Evolutionary conservation across 37 sponge, comb jelly and placozoan genomes (phyloP).

Genomic region (Cladorhizidae sp.): DNA sequence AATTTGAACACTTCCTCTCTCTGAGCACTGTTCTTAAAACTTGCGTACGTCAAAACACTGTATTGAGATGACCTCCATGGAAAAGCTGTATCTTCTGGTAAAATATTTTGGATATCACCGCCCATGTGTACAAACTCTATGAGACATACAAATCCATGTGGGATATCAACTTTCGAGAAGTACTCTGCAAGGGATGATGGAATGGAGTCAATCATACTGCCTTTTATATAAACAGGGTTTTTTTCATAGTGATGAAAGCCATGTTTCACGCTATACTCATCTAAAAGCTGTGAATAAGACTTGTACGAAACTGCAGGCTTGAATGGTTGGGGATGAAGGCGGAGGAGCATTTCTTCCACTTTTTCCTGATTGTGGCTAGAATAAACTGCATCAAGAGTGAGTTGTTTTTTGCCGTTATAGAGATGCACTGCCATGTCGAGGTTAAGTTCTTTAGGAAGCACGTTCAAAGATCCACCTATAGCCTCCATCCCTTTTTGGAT

Average conservation of each 20-base stretch:
- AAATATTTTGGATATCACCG: neutral
- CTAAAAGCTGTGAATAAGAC: neutral
- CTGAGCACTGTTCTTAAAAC: neutral
- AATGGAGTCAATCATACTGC: slow-evolving; percentile 7
- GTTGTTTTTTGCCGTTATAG: slow-evolving; percentile 10
- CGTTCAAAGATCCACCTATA: neutral
- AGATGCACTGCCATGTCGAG: slow-evolving; percentile 28
- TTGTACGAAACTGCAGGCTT: neutral
- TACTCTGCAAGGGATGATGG: slow-evolving; percentile 6
- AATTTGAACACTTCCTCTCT: slow-evolving; percentile 17
- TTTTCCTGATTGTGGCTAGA: slow-evolving; percentile 45
- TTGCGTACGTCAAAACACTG: slow-evolving; percentile 19
- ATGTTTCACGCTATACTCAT: slow-evolving; percentile 23
- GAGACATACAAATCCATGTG: neutral
- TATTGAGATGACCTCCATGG: slow-evolving; percentile 8
- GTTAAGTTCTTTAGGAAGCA: slow-evolving; percentile 28
- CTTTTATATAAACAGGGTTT: slow-evolving; percentile 37
- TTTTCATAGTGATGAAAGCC: slow-evolving; percentile 31
- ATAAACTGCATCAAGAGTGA: slow-evolving; percentile 38
- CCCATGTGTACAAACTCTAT: slow-evolving; percentile 44
- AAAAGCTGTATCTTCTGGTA: slow-evolving; percentile 10
- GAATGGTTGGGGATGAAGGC: slow-evolving; percentile 3
- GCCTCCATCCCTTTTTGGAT: slow-evolving; percentile 9
- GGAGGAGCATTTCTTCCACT: slow-evolving; percentile 7
- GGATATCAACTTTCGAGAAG: slow-evolving; percentile 9